Conservation (phyloP, 2,797 vertebrate genomes). For the Aphelocoma californica region DNA sequence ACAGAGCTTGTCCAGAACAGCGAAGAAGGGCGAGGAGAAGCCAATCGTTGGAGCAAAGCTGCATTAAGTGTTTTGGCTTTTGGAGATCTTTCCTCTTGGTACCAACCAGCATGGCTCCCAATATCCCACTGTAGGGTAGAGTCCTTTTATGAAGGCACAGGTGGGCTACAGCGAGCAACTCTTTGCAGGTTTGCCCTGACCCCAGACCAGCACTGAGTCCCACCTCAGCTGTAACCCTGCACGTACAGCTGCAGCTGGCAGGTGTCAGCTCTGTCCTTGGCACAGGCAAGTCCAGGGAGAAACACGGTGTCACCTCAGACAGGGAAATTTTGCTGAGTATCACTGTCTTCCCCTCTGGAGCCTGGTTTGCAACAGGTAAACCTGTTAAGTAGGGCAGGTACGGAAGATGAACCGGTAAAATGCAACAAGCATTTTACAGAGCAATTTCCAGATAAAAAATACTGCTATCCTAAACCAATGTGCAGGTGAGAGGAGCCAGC, state of each 20-base stretch:
- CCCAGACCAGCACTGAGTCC: background rate
- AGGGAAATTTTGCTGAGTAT: background rate
- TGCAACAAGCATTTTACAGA: background rate
- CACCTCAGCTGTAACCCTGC: rapidly evolving
- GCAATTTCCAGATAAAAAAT: background rate
- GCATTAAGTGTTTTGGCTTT: background rate
- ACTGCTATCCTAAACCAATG: background rate
- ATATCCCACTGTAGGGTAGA: background rate
- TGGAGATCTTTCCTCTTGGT: background rate
- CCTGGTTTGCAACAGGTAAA: background rate
- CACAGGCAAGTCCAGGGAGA: background rate
- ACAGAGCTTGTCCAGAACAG: background rate
- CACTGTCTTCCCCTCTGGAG: background rate
- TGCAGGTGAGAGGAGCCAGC: background rate
- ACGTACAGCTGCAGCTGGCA: background rate
- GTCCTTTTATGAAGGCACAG: background rate
- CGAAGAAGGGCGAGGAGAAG: background rate
- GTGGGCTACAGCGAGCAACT: background rate
- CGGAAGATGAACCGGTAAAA: background rate
- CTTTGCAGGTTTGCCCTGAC: background rate
- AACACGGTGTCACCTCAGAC: background rate
- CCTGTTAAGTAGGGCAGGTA: rapidly evolving
- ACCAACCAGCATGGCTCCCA: background rate
- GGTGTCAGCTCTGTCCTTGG: background rate
- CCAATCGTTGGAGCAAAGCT: background rate